Base-by-base conservation (phyloP, 2,113 vertebrate genomes). In the Mobula birostris region DNA sequence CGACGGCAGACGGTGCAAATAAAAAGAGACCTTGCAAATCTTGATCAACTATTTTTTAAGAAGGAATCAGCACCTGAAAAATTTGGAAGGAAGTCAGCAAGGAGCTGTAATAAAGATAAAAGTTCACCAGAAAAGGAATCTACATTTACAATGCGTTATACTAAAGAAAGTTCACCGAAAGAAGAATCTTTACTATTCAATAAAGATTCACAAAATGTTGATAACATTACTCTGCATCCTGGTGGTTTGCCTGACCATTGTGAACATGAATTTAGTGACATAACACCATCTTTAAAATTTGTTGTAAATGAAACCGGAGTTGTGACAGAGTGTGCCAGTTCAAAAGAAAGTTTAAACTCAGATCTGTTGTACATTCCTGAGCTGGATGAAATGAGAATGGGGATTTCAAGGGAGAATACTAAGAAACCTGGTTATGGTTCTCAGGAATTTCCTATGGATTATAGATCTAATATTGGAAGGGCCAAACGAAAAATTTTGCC, bases 1-100 rank as follows among this genome's bases (percentile, higher is more conserved):
- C 97, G 97, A 94, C 97, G 97, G 77, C 97, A 98, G 76, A 97
- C 96, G 94, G 96, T 98, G 95, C 97, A 98, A 96, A 98, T 98
- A 94, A 98, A 98, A 96, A 97, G 98, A 77, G 97, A 99, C 94
- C 96, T 99, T 95, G 98, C 98, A 94, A 97, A 96, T 95, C 95
- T 98, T 94, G 97, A 97, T 95, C 96, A 96, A 94, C 96, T 96
- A 27, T 96, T 96, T 95, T 95, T 96, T 77, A 97, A 95, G 80
- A 98, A 96, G 95, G 98, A 95, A 74, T 94, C 95, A 8, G 36
- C 95, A 91, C 96, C 94, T 94, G 96, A 97, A 94, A 98, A 97
- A 96, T 97, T 94, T 94, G 83, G 95, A 17, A 97, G 94, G 94
- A 97, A 96, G 95, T 92, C 95, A 91, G 70, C 95, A 58, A 95